These are phyloP conservation scores for Hyposoter dolosus DNA, from an alignment of 2,888 invertebrate species.

Conservation along the genomic window DNA sequence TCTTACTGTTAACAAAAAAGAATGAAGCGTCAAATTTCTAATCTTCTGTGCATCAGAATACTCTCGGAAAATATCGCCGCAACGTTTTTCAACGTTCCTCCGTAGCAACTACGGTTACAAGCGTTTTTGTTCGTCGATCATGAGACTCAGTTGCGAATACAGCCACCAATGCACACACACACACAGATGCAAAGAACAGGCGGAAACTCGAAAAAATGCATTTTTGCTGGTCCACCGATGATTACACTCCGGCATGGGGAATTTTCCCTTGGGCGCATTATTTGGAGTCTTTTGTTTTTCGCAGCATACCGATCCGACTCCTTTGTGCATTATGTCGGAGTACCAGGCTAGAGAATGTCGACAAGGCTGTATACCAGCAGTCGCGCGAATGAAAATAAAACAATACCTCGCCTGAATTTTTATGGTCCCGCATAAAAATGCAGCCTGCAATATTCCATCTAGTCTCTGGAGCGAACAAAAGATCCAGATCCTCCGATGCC, in stretches of 20 bases:
- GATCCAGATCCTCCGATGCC: background rate
- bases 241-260: slow-evolving; percentile 12
- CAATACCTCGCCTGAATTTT: slow-evolving; percentile 18
- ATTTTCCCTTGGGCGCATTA: slow-evolving; percentile 7
- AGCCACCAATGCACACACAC: background rate
- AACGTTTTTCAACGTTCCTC: slow-evolving; percentile 12
- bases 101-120: slow-evolving; percentile 2
- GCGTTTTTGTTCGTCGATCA: slow-evolving; percentile 19
- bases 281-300: slow-evolving; percentile 45
- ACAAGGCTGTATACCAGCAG: slow-evolving; percentile 4
- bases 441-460: background rate
- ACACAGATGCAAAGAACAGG: too few species aligned
- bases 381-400: slow-evolving; percentile 34
- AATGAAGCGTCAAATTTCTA: background rate
- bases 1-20: background rate
- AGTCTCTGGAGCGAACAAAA: slow-evolving; percentile 2
- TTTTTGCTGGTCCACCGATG: slow-evolving; percentile 21
- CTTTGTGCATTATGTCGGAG: slow-evolving; percentile 27
- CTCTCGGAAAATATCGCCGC: background rate
- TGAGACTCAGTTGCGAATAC: background rate
- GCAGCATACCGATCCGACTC: slow-evolving; percentile 16
- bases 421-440: slow-evolving; percentile 17
- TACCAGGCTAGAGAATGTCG: background rate
- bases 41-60: background rate
- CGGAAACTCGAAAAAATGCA: slow-evolving; percentile 41